A percentile compares a stretch with the other conserved stretches of the same genome.
These are phyloP conservation scores for Crenichthys baileyi DNA, from an alignment of 2,797 vertebrate species.

Conservation along the genomic window DNA sequence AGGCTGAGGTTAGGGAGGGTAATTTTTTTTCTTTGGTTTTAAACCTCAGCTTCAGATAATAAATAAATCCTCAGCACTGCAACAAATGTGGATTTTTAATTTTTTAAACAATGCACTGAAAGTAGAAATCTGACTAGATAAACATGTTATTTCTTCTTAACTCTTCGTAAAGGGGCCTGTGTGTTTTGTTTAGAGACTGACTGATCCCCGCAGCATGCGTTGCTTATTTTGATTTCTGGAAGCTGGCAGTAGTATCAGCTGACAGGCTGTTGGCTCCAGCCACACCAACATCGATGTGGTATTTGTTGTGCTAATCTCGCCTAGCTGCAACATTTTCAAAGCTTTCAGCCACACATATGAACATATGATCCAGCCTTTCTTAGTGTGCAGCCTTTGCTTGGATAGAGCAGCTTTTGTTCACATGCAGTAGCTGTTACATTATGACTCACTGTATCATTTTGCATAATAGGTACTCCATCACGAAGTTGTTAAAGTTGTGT, in stretches of 20 bases:
- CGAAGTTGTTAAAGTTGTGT: background rate
- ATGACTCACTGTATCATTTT: background rate
- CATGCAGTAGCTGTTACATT: background rate
- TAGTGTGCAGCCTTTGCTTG: background rate
- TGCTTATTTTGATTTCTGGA: background rate
- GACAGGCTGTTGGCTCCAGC: constrained; percentile 5
- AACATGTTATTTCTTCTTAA: background rate
- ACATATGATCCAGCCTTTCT: background rate
- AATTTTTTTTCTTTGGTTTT: too few relatives aligned
- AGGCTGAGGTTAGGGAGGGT: background rate
- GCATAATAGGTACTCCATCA: background rate
- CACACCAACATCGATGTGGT: background rate
- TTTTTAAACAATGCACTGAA: background rate
- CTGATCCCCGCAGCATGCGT: background rate
- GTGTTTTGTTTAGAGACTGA: too few relatives aligned
- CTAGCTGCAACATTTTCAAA: background rate
- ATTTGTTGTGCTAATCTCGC: background rate
- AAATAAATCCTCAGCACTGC: too few relatives aligned
- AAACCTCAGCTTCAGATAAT: too few relatives aligned
- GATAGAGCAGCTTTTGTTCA: background rate
- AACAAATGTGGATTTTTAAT: too few relatives aligned
- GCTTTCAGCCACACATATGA: background rate
- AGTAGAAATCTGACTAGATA: background rate
- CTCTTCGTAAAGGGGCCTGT: background rate
- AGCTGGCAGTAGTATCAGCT: background rate